Evolutionary conservation across 1,140 invertebrate species (phyloP).

Genomic region (Euura lappo): DNA sequence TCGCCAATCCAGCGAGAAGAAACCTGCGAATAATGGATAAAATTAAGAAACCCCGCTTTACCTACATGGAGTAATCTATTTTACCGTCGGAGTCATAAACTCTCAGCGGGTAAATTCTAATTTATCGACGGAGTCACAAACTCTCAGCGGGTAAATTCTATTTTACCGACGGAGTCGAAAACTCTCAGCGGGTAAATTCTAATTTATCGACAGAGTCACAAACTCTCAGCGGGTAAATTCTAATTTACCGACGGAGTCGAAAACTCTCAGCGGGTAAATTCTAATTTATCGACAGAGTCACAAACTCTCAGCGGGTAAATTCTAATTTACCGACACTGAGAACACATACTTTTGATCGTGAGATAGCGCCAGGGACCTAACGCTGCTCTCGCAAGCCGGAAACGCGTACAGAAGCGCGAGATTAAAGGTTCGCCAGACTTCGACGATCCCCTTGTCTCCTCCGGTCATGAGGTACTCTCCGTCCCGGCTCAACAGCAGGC

Average conservation of each 20-base stretch:
- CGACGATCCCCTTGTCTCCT: slow-evolving; percentile 95
- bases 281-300: no score
- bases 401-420: slow-evolving; percentile 96
- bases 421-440: slow-evolving; percentile 98
- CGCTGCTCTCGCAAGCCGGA: slow-evolving; percentile 93
- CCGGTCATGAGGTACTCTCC: slow-evolving; percentile 98
- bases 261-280: no score
- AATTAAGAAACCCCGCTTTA: neutral
- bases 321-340: neutral
- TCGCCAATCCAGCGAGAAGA: slow-evolving; percentile 92
- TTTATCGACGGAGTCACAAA: no score
- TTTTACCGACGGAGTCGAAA: neutral
- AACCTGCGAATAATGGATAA: slow-evolving; percentile 73
- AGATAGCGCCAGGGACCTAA: slow-evolving; percentile 90
- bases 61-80: no score
- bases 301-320: no score
- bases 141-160: no score
- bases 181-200: no score
- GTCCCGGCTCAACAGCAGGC: slow-evolving; percentile 92
- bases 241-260: no score
- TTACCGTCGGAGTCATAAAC: no score
- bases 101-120: no score
- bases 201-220: no score
- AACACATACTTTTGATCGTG: slow-evolving; percentile 94
- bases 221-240: no score